Percentiles rank a stretch among this genome's conserved stretches.
These are phyloP conservation scores for Octopus bimaculoides DNA, from an alignment of 1,140 invertebrate species.

Conservation along the genomic window DNA sequence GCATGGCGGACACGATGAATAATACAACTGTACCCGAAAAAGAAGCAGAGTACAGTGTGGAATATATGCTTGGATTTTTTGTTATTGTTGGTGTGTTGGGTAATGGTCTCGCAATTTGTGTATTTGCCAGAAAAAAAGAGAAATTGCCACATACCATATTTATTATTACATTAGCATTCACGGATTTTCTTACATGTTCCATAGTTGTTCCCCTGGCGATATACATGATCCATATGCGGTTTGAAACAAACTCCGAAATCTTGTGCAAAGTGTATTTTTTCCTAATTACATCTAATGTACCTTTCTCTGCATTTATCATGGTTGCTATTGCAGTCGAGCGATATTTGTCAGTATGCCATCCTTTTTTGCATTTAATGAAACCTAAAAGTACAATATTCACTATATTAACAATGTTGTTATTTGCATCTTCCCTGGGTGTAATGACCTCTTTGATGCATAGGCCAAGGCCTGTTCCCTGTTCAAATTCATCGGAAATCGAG, in stretches of 20 bases:
- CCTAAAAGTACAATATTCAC: conserved; percentile 35
- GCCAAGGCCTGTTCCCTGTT: too few species aligned
- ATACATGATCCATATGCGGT: conserved; percentile 28
- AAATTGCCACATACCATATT: conserved; percentile 40
- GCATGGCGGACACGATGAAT: too few species aligned
- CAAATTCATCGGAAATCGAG: too few species aligned
- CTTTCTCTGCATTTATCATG: conserved; percentile 47
- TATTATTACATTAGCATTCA: conserved; percentile 42
- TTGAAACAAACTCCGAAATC: conserved; percentile 29
- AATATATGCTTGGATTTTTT: conserved; percentile 26
- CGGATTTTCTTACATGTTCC: conserved; percentile 37
- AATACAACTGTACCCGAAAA: too few species aligned
- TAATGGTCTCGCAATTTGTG: conserved; percentile 46
- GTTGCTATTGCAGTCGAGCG: conserved; percentile 45
- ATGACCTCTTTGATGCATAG: conserved; percentile 27
- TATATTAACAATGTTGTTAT: conserved; percentile 28
- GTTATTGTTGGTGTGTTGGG: conserved; percentile 38
- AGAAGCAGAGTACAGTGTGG: background rate
- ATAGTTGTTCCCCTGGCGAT: conserved; percentile 41
- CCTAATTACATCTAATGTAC: conserved; percentile 40
- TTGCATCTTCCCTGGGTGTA: conserved; percentile 37
- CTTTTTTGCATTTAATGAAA: conserved; percentile 38
- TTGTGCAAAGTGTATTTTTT: conserved; percentile 45
- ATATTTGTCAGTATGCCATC: conserved; percentile 50
- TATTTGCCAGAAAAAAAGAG: conserved; percentile 41